Evolutionary conservation across 1,140 invertebrate genomes (phyloP).

Genomic region (Nomia melanderi): DNA sequence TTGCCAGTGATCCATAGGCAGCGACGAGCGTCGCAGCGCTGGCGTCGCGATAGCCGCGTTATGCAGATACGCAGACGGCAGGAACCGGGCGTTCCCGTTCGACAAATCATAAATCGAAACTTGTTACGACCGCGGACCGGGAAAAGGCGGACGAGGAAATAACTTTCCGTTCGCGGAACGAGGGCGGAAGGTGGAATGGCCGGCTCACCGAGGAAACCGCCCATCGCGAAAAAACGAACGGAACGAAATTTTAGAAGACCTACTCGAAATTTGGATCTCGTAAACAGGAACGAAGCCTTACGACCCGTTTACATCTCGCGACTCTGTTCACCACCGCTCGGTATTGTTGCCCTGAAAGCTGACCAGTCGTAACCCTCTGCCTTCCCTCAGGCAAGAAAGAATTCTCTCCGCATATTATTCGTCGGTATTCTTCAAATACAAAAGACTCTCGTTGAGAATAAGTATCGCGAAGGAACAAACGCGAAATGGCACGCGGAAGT

Average conservation of each 20-base stretch:
- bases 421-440: not conserved
- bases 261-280: not conserved
- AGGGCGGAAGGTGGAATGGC: not conserved
- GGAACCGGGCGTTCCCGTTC: not conserved
- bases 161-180: not conserved
- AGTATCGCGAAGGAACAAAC: too few relatives aligned
- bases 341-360: not conserved
- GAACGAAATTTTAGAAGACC: not conserved
- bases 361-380: not conserved
- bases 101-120: constrained; percentile 45
- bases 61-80: constrained; percentile 21
- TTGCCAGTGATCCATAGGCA: too few relatives aligned
- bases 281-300: not conserved
- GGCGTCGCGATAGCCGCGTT: not conserved
- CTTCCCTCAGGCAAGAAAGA: not conserved
- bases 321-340: not conserved
- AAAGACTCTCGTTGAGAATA: too few relatives aligned
- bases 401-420: not conserved
- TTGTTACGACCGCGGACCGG: not conserved
- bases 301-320: not conserved
- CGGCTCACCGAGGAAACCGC: not conserved
- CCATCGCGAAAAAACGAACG: not conserved
- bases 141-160: constrained; percentile 30
- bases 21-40: not conserved
- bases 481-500: too few relatives aligned